These are phyloP conservation scores for Cheilosia urbana DNA, from an alignment of 2,888 invertebrate genomes.

Conservation along the genomic window DNA sequence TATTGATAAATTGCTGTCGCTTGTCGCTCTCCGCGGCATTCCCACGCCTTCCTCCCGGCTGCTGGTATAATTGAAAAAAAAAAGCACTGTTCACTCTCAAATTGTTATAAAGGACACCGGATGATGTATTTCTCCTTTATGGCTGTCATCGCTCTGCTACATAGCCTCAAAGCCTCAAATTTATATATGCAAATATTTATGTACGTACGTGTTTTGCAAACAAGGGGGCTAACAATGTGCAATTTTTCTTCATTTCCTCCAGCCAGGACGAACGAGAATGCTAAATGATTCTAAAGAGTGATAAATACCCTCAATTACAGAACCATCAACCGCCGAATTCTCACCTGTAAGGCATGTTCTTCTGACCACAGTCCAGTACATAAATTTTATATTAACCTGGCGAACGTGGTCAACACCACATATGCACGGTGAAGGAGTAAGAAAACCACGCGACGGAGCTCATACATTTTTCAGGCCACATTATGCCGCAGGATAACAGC, in stretches of 20 bases:
- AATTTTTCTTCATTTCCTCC: slow-evolving; percentile 62
- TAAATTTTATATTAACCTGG: not conserved
- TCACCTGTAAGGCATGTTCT: slow-evolving; percentile 62
- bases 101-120: slow-evolving; percentile 2
- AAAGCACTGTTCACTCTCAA: slow-evolving; percentile 21
- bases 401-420: slow-evolving; percentile 40
- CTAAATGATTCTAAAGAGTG: slow-evolving; percentile 72
- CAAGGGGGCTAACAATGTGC: slow-evolving; percentile 42
- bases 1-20: slow-evolving; percentile 67
- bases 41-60: slow-evolving; percentile 8
- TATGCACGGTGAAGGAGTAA: not conserved
- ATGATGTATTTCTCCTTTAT: slow-evolving; percentile 11
- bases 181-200: slow-evolving; percentile 30
- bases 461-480: slow-evolving; percentile 65
- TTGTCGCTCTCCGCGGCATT: slow-evolving; percentile 13
- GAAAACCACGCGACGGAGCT: slow-evolving; percentile 57
- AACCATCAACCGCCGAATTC: slow-evolving; percentile 64
- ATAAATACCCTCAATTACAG: slow-evolving; percentile 65
- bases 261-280: slow-evolving; percentile 32
- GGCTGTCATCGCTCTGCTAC: slow-evolving; percentile 43
- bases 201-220: slow-evolving; percentile 6
- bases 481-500: slow-evolving; percentile 60
- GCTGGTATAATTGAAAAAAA: slow-evolving; percentile 26
- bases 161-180: slow-evolving; percentile 11
- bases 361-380: not conserved